Conservation (phyloP, 2,113 vertebrate genomes). For the Semnornis frantzii region DNA sequence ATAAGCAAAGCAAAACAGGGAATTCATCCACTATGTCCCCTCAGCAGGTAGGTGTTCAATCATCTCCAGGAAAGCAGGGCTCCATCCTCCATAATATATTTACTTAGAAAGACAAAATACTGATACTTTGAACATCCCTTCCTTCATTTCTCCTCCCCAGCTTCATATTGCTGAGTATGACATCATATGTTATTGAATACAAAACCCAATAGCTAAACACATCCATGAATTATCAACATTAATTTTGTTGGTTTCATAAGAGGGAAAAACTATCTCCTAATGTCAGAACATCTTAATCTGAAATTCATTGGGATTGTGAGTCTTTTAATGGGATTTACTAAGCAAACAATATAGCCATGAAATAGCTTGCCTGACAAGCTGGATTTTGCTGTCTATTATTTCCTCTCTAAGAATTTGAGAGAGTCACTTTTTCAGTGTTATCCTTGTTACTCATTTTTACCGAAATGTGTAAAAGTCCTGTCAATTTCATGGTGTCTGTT, state of each 20-base stretch:
- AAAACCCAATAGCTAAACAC: too few relatives aligned
- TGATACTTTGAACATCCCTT: too few relatives aligned
- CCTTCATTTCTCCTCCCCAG: too few relatives aligned
- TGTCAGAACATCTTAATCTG: background rate
- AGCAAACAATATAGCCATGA: background rate
- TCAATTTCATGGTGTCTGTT: background rate
- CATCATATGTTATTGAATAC: too few relatives aligned
- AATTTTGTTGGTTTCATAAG: background rate
- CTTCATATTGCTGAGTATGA: too few relatives aligned
- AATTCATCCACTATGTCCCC: too few relatives aligned
- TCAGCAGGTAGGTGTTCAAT: too few relatives aligned
- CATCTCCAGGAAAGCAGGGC: too few relatives aligned
- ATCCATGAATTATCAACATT: background rate
- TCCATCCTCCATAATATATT: too few relatives aligned
- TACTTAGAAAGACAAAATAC: too few relatives aligned
- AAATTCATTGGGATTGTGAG: background rate
- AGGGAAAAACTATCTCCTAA: background rate
- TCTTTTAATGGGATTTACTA: background rate
- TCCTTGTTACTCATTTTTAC: background rate
- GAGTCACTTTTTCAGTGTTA: background rate
- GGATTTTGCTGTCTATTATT: background rate
- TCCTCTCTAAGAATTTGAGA: background rate
- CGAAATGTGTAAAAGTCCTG: background rate
- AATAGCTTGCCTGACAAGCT: background rate
- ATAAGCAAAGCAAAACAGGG: too few relatives aligned